Conservation (phyloP, 2,113 vertebrate genomes). For the Cyprinodon tularosa region DNA sequence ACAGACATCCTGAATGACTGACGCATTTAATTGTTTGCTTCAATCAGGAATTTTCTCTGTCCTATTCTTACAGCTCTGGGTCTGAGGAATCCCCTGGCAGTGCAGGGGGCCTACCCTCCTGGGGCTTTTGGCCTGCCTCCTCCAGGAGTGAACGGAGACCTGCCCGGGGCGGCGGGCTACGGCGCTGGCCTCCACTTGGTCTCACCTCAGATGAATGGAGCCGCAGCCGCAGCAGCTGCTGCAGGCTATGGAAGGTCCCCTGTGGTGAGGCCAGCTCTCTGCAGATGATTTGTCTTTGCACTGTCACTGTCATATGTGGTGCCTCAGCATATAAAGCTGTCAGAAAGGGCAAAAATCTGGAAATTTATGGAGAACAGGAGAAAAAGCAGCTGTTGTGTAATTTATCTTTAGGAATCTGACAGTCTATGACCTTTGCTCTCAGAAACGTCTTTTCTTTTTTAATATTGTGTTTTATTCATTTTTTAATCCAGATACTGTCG, state of each 20-base stretch:
- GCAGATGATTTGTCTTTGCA: constrained; percentile 56
- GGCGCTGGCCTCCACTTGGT: constrained; percentile 85
- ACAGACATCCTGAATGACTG: constrained; percentile 1
- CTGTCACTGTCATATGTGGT: constrained; percentile 52
- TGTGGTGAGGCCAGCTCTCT: constrained; percentile 76
- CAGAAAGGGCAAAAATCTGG: constrained; percentile 23
- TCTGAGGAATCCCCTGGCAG: constrained; percentile 85
- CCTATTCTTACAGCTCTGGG: constrained; percentile 79
- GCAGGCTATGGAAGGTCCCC: constrained; percentile 85
- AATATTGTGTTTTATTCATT: constrained; percentile 27
- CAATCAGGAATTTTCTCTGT: constrained; percentile 5
- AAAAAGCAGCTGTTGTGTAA: neutral
- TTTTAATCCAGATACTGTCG: constrained; percentile 16
- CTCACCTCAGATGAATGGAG: constrained; percentile 87
- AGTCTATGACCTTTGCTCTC: constrained; percentile 19
- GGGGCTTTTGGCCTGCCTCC: constrained; percentile 87
- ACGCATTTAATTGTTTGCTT: neutral
- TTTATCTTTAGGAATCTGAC: constrained; percentile 23
- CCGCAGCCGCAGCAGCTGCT: constrained; percentile 65
- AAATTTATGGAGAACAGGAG: neutral
- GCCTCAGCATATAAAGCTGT: constrained; percentile 42
- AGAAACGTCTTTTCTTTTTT: constrained; percentile 14
- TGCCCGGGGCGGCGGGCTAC: constrained; percentile 80
- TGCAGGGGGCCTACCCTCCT: constrained; percentile 86
- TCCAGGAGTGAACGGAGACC: constrained; percentile 86